These are phyloP conservation scores for Doryteuthis pealeii DNA, from an alignment of 1,140 invertebrate genomes.

Conservation along the genomic window DNA sequence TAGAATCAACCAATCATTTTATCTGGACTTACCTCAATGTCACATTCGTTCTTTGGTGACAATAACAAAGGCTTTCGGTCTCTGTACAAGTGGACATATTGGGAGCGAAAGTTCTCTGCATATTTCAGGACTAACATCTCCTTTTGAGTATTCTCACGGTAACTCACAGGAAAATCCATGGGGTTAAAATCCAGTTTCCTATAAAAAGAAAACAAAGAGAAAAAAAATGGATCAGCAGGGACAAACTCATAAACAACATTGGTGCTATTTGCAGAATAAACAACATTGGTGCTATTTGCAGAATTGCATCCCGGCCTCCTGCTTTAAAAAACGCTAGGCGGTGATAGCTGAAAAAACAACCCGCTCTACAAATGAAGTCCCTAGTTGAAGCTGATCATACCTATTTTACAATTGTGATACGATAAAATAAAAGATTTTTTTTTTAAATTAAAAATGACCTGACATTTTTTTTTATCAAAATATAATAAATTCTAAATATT, in stretches of 20 bases:
- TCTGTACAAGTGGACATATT: conserved; percentile 71
- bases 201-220: conserved; percentile 21
- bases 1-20: too few species aligned
- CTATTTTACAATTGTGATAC: too few species aligned
- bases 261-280: too few species aligned
- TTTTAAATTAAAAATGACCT: too few species aligned
- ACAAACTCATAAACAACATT: too few species aligned
- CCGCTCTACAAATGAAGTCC: too few species aligned
- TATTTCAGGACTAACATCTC: conserved; percentile 71
- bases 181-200: conserved; percentile 49
- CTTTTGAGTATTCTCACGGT: conserved; percentile 73
- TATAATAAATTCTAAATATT: too few species aligned
- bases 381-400: too few species aligned
- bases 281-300: not conserved
- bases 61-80: conserved; percentile 74
- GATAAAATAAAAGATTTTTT: too few species aligned
- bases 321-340: too few species aligned
- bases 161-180: conserved; percentile 68
- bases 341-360: too few species aligned
- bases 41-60: conserved; percentile 80
- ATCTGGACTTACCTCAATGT: conserved; percentile 59
- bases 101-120: conserved; percentile 75
- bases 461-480: too few species aligned
- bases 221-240: not conserved
- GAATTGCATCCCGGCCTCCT: not conserved